These are phyloP conservation scores for Zygaena filipendulae DNA, from an alignment of 2,888 invertebrate species.

Conservation along the genomic window DNA sequence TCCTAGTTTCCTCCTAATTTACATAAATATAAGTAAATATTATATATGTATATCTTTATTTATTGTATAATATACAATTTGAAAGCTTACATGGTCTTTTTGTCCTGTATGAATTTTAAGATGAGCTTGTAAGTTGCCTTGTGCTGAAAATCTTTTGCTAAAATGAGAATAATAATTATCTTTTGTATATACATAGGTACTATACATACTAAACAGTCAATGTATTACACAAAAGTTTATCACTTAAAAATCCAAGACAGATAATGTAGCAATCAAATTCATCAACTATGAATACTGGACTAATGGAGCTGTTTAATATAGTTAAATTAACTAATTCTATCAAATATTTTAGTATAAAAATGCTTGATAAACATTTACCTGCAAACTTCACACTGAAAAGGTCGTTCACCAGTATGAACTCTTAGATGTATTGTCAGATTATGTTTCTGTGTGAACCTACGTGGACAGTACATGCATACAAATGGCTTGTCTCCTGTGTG, in stretches of 20 bases:
- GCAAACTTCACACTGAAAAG: constrained; percentile 72
- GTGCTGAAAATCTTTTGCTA: constrained; percentile 70
- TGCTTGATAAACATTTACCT: constrained; percentile 38
- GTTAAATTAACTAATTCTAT: too few relatives aligned
- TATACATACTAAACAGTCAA: too few relatives aligned
- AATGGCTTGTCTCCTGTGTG: constrained; percentile 72
- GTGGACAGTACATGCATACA: constrained; percentile 64
- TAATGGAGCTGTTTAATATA: too few relatives aligned
- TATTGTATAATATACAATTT: too few relatives aligned
- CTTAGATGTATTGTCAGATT: constrained; percentile 70
- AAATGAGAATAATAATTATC: constrained; percentile 23
- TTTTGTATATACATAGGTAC: too few relatives aligned
- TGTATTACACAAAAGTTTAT: too few relatives aligned
- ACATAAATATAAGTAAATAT: not conserved
- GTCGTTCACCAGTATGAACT: constrained; percentile 69
- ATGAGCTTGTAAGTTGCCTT: constrained; percentile 72
- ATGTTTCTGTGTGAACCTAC: constrained; percentile 71
- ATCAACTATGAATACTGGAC: too few relatives aligned
- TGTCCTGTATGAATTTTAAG: constrained; percentile 72
- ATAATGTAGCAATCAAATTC: too few relatives aligned
- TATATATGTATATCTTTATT: not conserved
- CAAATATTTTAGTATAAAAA: too few relatives aligned
- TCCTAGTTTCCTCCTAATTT: too few relatives aligned
- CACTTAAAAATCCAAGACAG: too few relatives aligned
- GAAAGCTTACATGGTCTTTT: constrained; percentile 63